Percentiles rank a stretch among this genome's conserved stretches.
Evolutionary conservation across 2,888 invertebrate genomes (phyloP).

Genomic region (Tinea semifulvella): DNA sequence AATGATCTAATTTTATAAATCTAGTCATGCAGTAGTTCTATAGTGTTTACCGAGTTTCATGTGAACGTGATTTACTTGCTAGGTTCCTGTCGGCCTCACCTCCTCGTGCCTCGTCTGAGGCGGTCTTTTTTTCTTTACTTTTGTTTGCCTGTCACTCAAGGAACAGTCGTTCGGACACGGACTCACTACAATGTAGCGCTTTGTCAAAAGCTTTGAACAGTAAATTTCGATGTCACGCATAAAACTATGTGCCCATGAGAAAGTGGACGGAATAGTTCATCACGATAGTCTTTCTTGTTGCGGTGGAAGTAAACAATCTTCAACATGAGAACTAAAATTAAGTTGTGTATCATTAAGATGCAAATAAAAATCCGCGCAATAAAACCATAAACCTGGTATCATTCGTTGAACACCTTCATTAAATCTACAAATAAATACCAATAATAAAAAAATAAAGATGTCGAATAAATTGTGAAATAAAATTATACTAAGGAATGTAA

Average conservation of each 20-base stretch:
- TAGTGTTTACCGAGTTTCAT: background rate
- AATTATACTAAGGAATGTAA: too few species aligned
- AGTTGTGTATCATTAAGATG: background rate
- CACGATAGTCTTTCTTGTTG: too few species aligned
- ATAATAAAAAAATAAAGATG: conserved; percentile 2
- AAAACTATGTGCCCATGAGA: conserved; percentile 45
- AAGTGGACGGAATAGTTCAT: too few species aligned
- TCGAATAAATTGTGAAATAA: background rate
- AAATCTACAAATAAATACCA: conserved; percentile 8
- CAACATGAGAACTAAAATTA: too few species aligned
- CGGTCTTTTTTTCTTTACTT: conserved; percentile 44
- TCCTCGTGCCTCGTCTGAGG: conserved; percentile 21
- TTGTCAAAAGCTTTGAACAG: conserved; percentile 46
- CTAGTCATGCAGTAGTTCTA: too few species aligned
- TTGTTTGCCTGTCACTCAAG: conserved; percentile 61
- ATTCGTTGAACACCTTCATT: conserved; percentile 5
- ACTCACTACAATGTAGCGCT: conserved; percentile 46
- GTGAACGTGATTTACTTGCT: conserved; percentile 7
- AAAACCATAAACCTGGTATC: conserved; percentile 3
- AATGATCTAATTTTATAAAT: too few species aligned
- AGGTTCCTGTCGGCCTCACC: conserved; percentile 10
- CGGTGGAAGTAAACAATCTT: too few species aligned
- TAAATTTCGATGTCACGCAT: conserved; percentile 58
- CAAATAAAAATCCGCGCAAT: background rate
- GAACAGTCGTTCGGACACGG: conserved; percentile 34